Evolutionary conservation across 1,140 invertebrate species (phyloP).

Genomic region (Helicoverpa zea): DNA sequence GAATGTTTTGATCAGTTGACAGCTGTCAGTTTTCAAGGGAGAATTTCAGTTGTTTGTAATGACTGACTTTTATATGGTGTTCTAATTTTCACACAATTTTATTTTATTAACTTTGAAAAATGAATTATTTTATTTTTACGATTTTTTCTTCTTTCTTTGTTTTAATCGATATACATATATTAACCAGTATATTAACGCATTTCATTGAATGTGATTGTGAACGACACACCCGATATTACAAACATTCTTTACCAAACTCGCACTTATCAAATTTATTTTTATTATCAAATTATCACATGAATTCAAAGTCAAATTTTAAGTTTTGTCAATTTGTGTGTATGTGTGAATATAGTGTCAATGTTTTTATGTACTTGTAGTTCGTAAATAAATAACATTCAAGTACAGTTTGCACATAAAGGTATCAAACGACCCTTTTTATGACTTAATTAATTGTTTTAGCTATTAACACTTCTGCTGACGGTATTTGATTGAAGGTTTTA

Average conservation of each 20-base stretch:
- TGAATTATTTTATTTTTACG: too few relatives aligned
- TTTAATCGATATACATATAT: too few relatives aligned
- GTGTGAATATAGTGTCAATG: conserved; percentile 33
- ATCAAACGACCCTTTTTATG: conserved; percentile 8
- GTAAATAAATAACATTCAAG: conserved; percentile 28
- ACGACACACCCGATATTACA: too few relatives aligned
- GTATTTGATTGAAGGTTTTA: background rate
- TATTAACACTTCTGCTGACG: background rate
- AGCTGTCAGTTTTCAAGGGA: too few relatives aligned
- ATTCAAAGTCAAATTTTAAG: conserved; percentile 14
- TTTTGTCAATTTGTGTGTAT: conserved; percentile 8
- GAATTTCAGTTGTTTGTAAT: too few relatives aligned
- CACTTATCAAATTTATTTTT: conserved; percentile 1
- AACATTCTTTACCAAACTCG: background rate
- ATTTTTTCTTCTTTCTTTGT: too few relatives aligned
- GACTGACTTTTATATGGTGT: too few relatives aligned
- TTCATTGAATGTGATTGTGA: too few relatives aligned
- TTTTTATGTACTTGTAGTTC: background rate
- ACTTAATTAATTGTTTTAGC: background rate
- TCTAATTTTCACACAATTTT: too few relatives aligned
- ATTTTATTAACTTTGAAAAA: too few relatives aligned
- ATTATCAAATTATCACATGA: conserved; percentile 14
- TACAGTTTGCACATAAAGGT: conserved; percentile 14
- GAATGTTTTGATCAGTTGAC: too few relatives aligned
- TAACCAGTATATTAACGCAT: too few relatives aligned